A percentile compares a stretch with the other conserved stretches of the same genome.
Evolutionary conservation across 2,113 vertebrate genomes (phyloP).

Genomic region (Oreotrochilus melanogaster): DNA sequence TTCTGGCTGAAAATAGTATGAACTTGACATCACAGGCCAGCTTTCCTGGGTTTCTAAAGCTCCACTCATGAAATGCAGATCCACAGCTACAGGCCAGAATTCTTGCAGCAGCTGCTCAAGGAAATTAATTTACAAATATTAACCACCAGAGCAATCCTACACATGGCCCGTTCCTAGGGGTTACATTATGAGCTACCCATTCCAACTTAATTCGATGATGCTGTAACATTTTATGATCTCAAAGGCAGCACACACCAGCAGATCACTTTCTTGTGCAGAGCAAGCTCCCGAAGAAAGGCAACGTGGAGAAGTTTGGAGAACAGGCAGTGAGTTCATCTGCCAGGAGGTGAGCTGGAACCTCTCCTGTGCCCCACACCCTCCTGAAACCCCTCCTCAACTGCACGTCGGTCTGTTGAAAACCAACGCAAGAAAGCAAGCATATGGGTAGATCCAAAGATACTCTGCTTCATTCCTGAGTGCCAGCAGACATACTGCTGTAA

Average conservation of each 20-base stretch:
- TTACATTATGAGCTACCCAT: too few relatives aligned
- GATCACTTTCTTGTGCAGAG: not conserved
- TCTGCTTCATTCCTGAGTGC: not conserved
- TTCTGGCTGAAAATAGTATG: not conserved
- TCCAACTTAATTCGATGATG: not conserved
- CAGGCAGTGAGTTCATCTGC: not conserved
- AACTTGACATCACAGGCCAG: not conserved
- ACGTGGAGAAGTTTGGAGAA: not conserved
- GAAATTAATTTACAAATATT: not conserved
- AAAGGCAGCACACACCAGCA: not conserved
- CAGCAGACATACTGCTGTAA: conserved; percentile 20
- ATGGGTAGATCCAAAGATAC: not conserved
- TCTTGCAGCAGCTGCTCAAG: not conserved
- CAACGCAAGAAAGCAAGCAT: not conserved
- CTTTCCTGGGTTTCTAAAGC: not conserved
- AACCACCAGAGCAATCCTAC: not conserved
- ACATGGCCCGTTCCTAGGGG: not conserved
- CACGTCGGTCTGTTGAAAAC: not conserved
- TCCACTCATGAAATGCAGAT: not conserved
- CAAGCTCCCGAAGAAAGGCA: not conserved
- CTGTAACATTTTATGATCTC: not conserved
- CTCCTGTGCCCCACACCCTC: not conserved
- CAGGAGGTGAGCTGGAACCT: not conserved
- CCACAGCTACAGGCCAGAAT: not conserved
- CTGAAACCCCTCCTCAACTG: not conserved